Evolutionary conservation across 2,797 vertebrate genomes (phyloP).

Genomic region (Sebastes matsubarae): DNA sequence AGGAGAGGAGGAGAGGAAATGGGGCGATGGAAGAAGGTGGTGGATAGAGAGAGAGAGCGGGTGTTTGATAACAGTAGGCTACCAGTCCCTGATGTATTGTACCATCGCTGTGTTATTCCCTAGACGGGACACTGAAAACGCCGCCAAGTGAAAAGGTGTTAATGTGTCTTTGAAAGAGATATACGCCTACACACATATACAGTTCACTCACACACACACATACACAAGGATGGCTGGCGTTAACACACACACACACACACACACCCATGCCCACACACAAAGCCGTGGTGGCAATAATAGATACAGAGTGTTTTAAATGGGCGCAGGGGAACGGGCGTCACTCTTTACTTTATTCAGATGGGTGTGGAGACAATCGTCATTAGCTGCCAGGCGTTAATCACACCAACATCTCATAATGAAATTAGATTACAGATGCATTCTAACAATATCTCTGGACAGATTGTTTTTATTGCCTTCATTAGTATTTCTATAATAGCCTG

Average conservation of each 20-base stretch:
- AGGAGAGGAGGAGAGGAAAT: background rate
- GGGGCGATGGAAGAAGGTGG: slow-evolving; percentile 1
- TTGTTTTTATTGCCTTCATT: slow-evolving; percentile 69
- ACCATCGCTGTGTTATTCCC: slow-evolving; percentile 56
- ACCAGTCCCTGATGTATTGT: slow-evolving; percentile 61
- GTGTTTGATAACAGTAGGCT: slow-evolving; percentile 53
- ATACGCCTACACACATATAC: slow-evolving; percentile 4
- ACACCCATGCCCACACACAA: slow-evolving; percentile 1
- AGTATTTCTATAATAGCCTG: slow-evolving; percentile 58
- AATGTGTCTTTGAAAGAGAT: slow-evolving; percentile 62
- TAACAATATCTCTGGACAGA: slow-evolving; percentile 48
- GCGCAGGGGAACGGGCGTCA: slow-evolving; percentile 31
- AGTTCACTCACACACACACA: background rate
- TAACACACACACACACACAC: background rate
- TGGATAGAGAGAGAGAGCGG: background rate
- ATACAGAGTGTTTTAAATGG: slow-evolving; percentile 57
- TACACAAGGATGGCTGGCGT: background rate
- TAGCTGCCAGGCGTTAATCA: slow-evolving; percentile 58
- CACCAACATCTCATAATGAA: slow-evolving; percentile 58
- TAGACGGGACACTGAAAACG: slow-evolving; percentile 45
- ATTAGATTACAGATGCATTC: slow-evolving; percentile 59
- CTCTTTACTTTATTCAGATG: slow-evolving; percentile 29
- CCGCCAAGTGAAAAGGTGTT: slow-evolving; percentile 70
- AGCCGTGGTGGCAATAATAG: slow-evolving; percentile 48
- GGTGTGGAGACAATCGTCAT: slow-evolving; percentile 26